Conservation (phyloP, 2,888 invertebrate species). For the Drosophila lacicola region DNA sequence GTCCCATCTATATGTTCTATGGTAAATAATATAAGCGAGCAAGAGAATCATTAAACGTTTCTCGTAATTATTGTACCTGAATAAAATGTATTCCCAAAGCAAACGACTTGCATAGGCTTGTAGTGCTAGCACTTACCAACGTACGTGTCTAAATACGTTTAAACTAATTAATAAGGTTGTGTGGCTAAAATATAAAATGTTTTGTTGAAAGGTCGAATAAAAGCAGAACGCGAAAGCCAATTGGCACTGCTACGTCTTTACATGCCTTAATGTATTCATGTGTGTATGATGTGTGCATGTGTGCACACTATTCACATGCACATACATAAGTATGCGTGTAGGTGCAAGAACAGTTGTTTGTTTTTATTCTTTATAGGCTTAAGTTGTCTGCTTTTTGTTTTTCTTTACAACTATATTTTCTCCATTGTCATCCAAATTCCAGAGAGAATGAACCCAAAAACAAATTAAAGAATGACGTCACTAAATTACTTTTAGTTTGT, state of each 20-base stretch:
- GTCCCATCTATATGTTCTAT: too few relatives aligned
- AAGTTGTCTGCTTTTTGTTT: conserved; percentile 31
- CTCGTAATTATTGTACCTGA: too few relatives aligned
- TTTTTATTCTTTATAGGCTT: conserved; percentile 26
- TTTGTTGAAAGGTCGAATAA: conserved; percentile 7
- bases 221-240: conserved; percentile 29
- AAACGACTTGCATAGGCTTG: too few relatives aligned
- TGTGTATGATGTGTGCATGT: neutral
- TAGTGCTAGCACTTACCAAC: too few relatives aligned
- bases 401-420: conserved; percentile 1
- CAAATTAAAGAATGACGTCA: conserved; percentile 32
- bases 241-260: conserved; percentile 25
- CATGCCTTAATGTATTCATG: neutral
- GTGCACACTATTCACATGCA: neutral
- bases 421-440: conserved; percentile 15
- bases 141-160: neutral
- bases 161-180: conserved; percentile 5
- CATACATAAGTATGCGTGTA: neutral
- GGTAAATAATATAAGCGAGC: too few relatives aligned
- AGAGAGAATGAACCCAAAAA: neutral
- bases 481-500: conserved; percentile 1
- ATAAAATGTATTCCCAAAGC: too few relatives aligned
- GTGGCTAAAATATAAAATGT: conserved; percentile 20
- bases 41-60: too few relatives aligned
- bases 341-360: conserved; percentile 17